Percentiles rank a stretch among this genome's conserved stretches.
Evolutionary conservation across 2,797 vertebrate genomes (phyloP).

Genomic region (Steatocranus sp.): DNA sequence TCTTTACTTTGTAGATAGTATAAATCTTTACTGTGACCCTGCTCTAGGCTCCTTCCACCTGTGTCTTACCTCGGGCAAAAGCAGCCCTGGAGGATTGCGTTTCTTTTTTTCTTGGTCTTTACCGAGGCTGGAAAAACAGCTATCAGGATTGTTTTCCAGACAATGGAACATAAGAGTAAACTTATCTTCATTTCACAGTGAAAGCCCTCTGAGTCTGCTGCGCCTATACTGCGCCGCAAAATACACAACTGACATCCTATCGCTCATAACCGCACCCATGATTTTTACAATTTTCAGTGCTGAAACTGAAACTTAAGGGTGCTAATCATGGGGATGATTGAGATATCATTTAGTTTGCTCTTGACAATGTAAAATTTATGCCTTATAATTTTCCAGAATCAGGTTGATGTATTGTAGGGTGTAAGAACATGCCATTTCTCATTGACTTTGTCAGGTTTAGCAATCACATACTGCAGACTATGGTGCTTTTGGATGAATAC

Average conservation of each 20-base stretch:
- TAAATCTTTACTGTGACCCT: constrained; percentile 95
- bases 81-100: constrained; percentile 71
- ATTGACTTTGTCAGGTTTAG: constrained; percentile 64
- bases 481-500: constrained; percentile 79
- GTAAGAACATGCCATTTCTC: constrained; percentile 40
- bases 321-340: neutral
- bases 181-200: constrained; percentile 9
- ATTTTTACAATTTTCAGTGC: neutral
- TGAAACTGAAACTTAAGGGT: neutral
- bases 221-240: neutral
- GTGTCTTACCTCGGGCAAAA: constrained; percentile 90
- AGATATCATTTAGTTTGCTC: neutral
- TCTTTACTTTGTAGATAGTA: constrained; percentile 89
- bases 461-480: constrained; percentile 71
- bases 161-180: constrained; percentile 45
- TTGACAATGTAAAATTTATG: constrained; percentile 5
- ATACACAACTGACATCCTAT: neutral
- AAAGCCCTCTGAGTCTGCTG: neutral
- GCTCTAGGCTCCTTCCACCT: constrained; percentile 93
- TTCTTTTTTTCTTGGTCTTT: constrained; percentile 34
- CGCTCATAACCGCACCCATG: neutral
- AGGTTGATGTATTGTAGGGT: constrained; percentile 9
- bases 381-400: constrained; percentile 15
- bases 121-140: constrained; percentile 35
- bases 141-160: constrained; percentile 59